Percentiles rank a stretch among this genome's conserved stretches.
Evolutionary conservation across 2,797 vertebrate genomes (phyloP).

Genomic region (Pipistrellus kuhlii): DNA sequence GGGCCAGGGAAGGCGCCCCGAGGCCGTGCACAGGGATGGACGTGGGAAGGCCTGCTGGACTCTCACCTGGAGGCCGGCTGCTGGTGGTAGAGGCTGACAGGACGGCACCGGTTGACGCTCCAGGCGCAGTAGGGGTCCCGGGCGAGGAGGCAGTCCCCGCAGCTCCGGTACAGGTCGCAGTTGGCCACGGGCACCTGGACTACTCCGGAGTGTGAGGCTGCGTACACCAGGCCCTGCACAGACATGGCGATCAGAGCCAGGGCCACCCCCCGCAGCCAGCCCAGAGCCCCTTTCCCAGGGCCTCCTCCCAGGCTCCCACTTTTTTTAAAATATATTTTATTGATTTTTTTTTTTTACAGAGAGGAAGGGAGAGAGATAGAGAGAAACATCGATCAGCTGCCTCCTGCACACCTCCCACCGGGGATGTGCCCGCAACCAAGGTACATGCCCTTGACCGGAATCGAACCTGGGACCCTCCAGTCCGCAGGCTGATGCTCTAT

Average conservation of each 20-base stretch:
- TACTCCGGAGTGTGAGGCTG: slow-evolving; percentile 91
- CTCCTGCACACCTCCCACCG: too few species aligned
- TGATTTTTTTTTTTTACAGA: too few species aligned
- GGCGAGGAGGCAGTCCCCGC: slow-evolving; percentile 96
- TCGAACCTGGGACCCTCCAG: too few species aligned
- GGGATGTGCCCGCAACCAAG: too few species aligned
- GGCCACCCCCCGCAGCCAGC: not conserved
- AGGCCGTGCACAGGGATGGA: not conserved
- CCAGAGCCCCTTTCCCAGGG: too few species aligned
- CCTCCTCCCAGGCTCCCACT: not conserved
- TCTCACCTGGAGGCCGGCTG: slow-evolving; percentile 75
- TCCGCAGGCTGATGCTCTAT: too few species aligned
- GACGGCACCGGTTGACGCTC: slow-evolving; percentile 89
- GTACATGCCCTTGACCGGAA: too few species aligned
- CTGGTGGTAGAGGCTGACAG: not conserved
- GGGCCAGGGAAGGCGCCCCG: too few species aligned
- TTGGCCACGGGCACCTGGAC: slow-evolving; percentile 95
- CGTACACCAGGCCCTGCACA: slow-evolving; percentile 92
- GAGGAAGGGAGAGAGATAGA: too few species aligned
- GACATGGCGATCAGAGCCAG: not conserved
- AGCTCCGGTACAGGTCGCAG: slow-evolving; percentile 95
- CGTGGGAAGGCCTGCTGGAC: not conserved
- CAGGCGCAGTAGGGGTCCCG: slow-evolving; percentile 98
- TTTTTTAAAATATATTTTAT: too few species aligned
- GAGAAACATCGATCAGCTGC: too few species aligned